Base-by-base conservation (phyloP, 2,113 vertebrate species). In the Eudorcas thomsonii region DNA sequence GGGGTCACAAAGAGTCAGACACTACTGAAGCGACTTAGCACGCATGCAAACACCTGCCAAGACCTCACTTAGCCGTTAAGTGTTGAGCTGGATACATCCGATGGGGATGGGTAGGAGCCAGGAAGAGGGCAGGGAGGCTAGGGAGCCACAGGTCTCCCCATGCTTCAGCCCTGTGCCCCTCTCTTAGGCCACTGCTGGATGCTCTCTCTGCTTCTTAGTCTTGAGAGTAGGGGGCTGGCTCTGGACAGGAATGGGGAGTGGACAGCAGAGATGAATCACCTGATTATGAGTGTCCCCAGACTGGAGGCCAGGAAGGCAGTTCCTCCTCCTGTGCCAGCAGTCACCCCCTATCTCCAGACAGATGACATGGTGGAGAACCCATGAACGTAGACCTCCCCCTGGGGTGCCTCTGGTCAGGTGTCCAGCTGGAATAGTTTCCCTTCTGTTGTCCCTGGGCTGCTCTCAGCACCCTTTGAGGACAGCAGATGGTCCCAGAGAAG, bases 191-290 rank as follows among this genome's bases (percentile, higher is more conserved):
- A 48, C 33, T 80, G 62, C 25, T 57, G 54, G 60, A 78, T 15
- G 48, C 33, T 39, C 1, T 57, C 33, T 21, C 59, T 97, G 39
- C 30, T 88, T 83, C 95, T 30, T 23, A 50, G n/a, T 17, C 50
- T 91, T 2, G 9, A 23, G 81, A 81, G 54, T 60, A 0, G 19
- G 59, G 81, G 62, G 48, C 82, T 85, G 55, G 19, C 48, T 90
- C 81, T 45, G 39, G 48, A 30, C 55, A 43, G 54, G 74, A 89
- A 62, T 30, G 16, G n/a, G 83, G 85, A 97, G 54, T 81, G 54
- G 54, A 97, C 54, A 88, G 10, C 17, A 77, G 60, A 92, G 48
- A 81, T 97, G 93, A 95, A 62, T 95, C 52, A 82, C 28, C 5
- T 16, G 45, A 39, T 94, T 88, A 95, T 91, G 93, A 95, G 91